These are phyloP conservation scores for Brachyistius frenatus DNA, from an alignment of 2,113 vertebrate genomes.

Conservation along the genomic window DNA sequence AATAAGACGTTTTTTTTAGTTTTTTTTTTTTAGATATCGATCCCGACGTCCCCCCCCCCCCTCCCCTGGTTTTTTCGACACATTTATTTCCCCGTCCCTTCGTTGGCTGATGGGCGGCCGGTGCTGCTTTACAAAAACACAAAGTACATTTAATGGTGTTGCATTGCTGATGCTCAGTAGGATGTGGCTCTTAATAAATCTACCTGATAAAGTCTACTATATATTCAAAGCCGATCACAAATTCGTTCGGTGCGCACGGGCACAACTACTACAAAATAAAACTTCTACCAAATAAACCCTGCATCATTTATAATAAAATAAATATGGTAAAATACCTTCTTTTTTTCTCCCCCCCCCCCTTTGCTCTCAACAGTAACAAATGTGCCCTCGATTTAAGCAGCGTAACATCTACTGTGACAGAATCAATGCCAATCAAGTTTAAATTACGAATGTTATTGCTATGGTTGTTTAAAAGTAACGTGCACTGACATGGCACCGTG, in stretches of 20 bases:
- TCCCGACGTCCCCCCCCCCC: too few species aligned
- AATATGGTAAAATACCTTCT: constrained; percentile 40
- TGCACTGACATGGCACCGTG: constrained; percentile 45
- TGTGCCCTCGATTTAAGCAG: constrained; percentile 3
- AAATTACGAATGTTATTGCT: constrained; percentile 52
- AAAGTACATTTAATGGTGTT: constrained; percentile 10
- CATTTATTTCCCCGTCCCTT: not conserved
- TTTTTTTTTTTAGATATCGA: too few species aligned
- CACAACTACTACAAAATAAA: not conserved
- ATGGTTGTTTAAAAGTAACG: not conserved
- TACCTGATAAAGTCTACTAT: not conserved
- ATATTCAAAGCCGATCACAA: constrained; percentile 26
- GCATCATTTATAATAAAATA: constrained; percentile 51
- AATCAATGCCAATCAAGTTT: not conserved
- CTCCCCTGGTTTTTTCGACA: too few species aligned
- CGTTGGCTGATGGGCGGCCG: not conserved
- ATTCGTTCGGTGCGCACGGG: constrained; percentile 1
- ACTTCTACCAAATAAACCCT: constrained; percentile 51
- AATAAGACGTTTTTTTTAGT: too few species aligned
- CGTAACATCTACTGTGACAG: not conserved
- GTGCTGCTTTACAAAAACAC: not conserved
- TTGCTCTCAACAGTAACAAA: constrained; percentile 21
- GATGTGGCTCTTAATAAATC: constrained; percentile 5
- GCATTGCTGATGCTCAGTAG: constrained; percentile 15
- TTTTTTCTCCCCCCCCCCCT: not conserved